phyloP scores from a whole-genome alignment of 2,797 vertebrate genomes.

The Oryzias sinensis region DNA sequence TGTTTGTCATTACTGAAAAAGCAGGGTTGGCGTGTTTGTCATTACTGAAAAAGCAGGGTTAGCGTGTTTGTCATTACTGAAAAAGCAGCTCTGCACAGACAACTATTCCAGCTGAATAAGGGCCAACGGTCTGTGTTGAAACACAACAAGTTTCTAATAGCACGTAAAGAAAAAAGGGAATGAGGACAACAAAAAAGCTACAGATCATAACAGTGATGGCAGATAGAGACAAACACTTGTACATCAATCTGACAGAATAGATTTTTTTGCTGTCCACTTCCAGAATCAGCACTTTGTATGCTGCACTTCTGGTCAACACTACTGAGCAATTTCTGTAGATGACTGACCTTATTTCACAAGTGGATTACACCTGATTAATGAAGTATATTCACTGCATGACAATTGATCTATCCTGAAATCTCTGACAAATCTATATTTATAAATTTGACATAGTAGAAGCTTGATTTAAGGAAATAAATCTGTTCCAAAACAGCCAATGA shows the following conservation, averaged over 20 bases:
- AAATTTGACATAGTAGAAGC: background rate
- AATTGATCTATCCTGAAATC: conserved; percentile 17
- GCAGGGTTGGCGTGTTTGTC: conserved; percentile 6
- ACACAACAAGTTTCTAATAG: no score
- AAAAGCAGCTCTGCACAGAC: conserved; percentile 9
- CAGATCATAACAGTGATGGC: no score
- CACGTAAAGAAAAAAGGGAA: no score
- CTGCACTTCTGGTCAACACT: conserved; percentile 35
- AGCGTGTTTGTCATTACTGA: conserved; percentile 46
- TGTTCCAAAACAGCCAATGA: no score
- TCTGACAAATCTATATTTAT: background rate
- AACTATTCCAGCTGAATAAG: conserved; percentile 32
- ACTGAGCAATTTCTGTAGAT: conserved; percentile 37
- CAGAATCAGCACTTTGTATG: background rate
- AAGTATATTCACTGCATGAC: conserved; percentile 35
- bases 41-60: conserved; percentile 29
- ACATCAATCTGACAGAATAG: conserved; percentile 28
- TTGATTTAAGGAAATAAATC: no score
- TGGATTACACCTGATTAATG: conserved; percentile 65
- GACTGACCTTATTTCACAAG: conserved; percentile 67
- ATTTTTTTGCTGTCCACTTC: background rate
- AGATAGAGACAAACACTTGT: background rate
- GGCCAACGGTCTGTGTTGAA: background rate
- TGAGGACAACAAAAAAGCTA: no score
- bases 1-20: conserved; percentile 48